These are phyloP conservation scores for Drosophila siamana DNA, from an alignment of 2,888 invertebrate species.

Conservation along the genomic window DNA sequence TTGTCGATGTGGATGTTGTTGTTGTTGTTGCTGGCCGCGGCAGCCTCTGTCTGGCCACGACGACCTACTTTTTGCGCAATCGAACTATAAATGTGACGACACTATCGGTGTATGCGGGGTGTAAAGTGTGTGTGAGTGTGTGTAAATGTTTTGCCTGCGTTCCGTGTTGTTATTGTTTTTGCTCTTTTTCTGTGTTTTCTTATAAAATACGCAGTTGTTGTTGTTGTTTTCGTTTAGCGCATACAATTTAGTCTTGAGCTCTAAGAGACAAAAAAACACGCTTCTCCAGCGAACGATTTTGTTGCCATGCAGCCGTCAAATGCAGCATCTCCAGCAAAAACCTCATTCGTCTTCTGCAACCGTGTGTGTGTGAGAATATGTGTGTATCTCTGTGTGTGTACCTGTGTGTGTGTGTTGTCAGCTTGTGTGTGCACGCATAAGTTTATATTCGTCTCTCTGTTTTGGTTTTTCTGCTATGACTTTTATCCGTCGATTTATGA, in stretches of 20 bases:
- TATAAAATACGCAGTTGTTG: constrained; percentile 25
- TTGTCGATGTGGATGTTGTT: constrained; percentile 26
- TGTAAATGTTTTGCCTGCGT: constrained; percentile 10
- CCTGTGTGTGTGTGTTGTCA: constrained; percentile 4
- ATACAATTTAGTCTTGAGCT: constrained; percentile 11
- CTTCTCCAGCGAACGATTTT: constrained; percentile 8
- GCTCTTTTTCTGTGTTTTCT: constrained; percentile 34
- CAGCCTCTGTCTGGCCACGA: constrained; percentile 67
- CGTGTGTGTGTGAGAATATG: constrained; percentile 4
- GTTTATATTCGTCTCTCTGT: neutral
- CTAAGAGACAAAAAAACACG: constrained; percentile 20
- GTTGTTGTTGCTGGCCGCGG: constrained; percentile 31
- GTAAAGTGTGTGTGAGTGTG: constrained; percentile 9
- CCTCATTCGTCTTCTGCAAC: neutral
- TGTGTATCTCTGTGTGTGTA: neutral
- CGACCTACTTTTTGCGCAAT: constrained; percentile 78
- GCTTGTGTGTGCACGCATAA: no score
- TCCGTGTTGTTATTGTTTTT: constrained; percentile 29
- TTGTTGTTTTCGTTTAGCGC: constrained; percentile 8
- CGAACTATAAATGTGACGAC: constrained; percentile 69
- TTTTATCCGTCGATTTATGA: constrained; percentile 27
- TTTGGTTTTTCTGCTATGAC: constrained; percentile 11
- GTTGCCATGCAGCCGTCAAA: constrained; percentile 43
- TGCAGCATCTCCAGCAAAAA: constrained; percentile 39
- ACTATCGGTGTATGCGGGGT: constrained; percentile 16